Evolutionary conservation across 2,113 vertebrate species (phyloP), one percentile per base, ranked within the genome.

Genomic region (Polypterus senegalus): DNA sequence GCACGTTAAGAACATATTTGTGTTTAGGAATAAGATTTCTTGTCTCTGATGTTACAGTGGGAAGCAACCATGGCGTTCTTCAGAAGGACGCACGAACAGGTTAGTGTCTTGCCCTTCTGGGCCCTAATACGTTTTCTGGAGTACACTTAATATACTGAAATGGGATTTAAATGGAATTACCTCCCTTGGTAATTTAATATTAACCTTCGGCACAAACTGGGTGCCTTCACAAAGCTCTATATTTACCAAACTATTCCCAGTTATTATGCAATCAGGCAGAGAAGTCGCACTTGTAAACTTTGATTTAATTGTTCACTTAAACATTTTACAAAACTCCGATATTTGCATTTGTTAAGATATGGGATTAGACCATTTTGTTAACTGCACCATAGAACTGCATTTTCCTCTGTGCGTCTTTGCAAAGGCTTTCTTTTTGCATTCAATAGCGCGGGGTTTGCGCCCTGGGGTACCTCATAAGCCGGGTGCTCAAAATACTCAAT

Each of bases 341-440:
- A 98, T 98, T 98, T 94, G 95, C 94, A 98, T 97, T 92, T 98
- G 92, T 97, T 90, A 97, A 92, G 91, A 78, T 90, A 86, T 86
- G 67, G 90, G 94, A 97, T 97, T 88, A 94, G 91, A 88, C 86
- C 87, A 94, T 97, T 97, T 97, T 97, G 92, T 97, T 98, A 98
- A 98, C 97, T 98, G 90, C 89, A 85, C 89, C 89, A 91, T 85
- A 89, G 89, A 85, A 87, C 82, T 85, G 89, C 83, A 83, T 90
- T 96, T 94, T 90, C 87, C 87, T 88, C 81, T 78, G 86, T 91
- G 88, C 84, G 90, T 88, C 81, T 79, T 92, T 86, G 88, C 88
- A 85, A 91, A 92, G 88, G 92, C 89, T 88, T 88, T 89, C 88
- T 95, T 92, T 91, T 81, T 87, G 80, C 84, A 87, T 91, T 93